Evolutionary conservation across 64 coral and sea anemone genomes (phyloP).

Genomic region (Montipora sp.): DNA sequence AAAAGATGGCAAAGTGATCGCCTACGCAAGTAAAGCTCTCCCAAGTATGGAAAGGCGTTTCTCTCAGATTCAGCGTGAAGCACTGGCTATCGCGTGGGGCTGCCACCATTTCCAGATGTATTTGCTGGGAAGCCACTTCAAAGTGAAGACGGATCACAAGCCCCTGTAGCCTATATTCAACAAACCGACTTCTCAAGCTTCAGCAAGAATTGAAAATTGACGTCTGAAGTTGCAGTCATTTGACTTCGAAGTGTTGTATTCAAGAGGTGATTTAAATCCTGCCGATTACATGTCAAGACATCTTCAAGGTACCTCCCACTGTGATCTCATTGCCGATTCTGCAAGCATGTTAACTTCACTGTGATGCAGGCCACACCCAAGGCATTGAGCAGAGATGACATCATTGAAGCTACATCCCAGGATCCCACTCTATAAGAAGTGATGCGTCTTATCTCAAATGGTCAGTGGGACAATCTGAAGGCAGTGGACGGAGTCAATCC

Average conservation of each 20-base stretch:
- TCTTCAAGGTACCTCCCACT: constrained; percentile 10
- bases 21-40: constrained; percentile 59
- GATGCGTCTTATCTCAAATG: constrained; percentile 29
- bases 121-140: constrained; percentile 34
- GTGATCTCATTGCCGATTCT: constrained; percentile 9
- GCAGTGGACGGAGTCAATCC: not conserved
- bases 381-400: constrained; percentile 3
- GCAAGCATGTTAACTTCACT: not conserved
- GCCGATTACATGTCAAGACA: constrained; percentile 14
- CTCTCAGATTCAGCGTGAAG: constrained; percentile 56
- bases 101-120: constrained; percentile 54
- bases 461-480: constrained; percentile 34
- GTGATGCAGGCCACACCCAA: not conserved
- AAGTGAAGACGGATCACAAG: constrained; percentile 55
- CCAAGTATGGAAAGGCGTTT: constrained; percentile 35
- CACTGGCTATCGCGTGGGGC: constrained; percentile 58
- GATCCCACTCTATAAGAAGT: constrained; percentile 31
- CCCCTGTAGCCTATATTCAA: constrained; percentile 25
- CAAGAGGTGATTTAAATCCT: not conserved
- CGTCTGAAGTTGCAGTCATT: constrained; percentile 1
- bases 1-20: constrained; percentile 36
- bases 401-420: not conserved
- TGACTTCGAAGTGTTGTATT: constrained; percentile 15
- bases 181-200: not conserved
- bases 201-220: constrained; percentile 30